Conservation (phyloP, 2,888 invertebrate genomes). For the Reticulitermes lucifugus region DNA sequence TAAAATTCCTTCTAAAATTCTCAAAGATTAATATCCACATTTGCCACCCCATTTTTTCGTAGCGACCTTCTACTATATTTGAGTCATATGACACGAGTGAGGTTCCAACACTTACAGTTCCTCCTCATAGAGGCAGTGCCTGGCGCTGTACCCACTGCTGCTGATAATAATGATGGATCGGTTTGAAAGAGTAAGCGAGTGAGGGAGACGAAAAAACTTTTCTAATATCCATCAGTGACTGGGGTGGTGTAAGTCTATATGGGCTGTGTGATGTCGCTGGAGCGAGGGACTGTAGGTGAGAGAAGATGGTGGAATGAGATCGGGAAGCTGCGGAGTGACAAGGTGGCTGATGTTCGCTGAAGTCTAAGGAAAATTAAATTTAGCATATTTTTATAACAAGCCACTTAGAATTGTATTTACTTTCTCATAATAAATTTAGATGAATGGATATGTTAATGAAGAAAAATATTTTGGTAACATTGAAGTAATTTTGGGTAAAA, state of each 20-base stretch:
- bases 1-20: too few species aligned
- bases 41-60: not conserved
- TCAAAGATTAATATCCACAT: not conserved
- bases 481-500: too few species aligned
- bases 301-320: not conserved
- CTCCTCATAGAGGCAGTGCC: slow-evolving; percentile 5
- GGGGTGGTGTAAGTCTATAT: not conserved
- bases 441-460: too few species aligned
- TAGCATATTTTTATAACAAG: not conserved
- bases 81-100: slow-evolving; percentile 20
- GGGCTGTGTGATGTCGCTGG: slow-evolving; percentile 8
- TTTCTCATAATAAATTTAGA: too few species aligned
- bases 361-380: slow-evolving; percentile 34
- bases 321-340: slow-evolving; percentile 13
- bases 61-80: not conserved
- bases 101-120: slow-evolving; percentile 2
- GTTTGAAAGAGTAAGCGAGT: slow-evolving; percentile 39
- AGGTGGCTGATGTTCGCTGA: slow-evolving; percentile 37
- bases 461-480: too few species aligned
- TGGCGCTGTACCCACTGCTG: slow-evolving; percentile 41
- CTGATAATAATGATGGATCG: slow-evolving; percentile 54
- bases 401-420: not conserved
- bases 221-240: slow-evolving; percentile 51
- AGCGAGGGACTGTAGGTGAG: slow-evolving; percentile 9
- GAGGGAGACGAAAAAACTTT: slow-evolving; percentile 48